Evolutionary conservation across 2,888 invertebrate genomes (phyloP).

Genomic region (Tenodera sinensis): DNA sequence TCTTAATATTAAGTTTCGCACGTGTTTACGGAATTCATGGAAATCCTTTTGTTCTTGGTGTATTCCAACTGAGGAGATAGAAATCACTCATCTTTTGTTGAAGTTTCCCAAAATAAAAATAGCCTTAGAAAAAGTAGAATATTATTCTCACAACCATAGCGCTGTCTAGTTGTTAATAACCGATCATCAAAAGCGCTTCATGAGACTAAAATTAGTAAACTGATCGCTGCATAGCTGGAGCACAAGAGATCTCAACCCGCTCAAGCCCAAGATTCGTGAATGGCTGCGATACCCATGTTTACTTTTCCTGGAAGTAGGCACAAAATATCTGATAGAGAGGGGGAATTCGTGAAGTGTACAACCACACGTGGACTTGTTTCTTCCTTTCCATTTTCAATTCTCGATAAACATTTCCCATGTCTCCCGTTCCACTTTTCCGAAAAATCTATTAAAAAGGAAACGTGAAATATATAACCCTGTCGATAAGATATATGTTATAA

Average conservation of each 20-base stretch:
- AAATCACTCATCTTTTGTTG: background rate
- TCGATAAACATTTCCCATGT: background rate
- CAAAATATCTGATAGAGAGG: background rate
- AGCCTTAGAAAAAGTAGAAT: too few species aligned
- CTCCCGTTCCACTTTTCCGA: background rate
- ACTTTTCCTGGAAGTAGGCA: background rate
- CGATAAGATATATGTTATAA: conserved; percentile 28
- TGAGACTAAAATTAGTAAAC: too few species aligned
- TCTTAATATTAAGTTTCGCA: too few species aligned
- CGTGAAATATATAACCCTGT: conserved; percentile 20
- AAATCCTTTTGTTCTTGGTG: background rate
- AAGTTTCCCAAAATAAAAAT: too few species aligned
- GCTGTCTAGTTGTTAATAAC: too few species aligned
- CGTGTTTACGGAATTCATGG: too few species aligned
- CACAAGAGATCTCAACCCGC: too few species aligned
- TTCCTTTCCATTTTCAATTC: background rate
- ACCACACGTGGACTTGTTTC: background rate
- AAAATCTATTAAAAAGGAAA: conserved; percentile 11
- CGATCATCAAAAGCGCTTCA: too few species aligned
- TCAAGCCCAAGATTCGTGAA: too few species aligned
- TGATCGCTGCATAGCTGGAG: too few species aligned
- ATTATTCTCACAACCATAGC: too few species aligned
- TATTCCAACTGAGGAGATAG: background rate
- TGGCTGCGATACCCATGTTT: background rate
- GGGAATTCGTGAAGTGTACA: background rate